phyloP scores from a whole-genome alignment of 2,113 vertebrate species.

The Phylloscopus trochiloides region DNA sequence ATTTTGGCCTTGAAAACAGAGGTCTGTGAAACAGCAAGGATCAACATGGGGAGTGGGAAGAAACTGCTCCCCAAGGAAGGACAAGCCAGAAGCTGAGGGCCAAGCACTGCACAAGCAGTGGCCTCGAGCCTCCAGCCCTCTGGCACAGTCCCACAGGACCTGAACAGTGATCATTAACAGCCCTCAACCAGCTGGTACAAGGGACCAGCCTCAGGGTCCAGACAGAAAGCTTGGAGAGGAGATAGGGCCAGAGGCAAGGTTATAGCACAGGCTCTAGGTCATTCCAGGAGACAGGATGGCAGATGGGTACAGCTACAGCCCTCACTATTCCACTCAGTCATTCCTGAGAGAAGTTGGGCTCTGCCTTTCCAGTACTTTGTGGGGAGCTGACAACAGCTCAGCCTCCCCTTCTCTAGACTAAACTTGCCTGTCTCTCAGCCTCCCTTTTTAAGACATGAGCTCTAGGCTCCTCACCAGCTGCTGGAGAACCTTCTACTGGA shows the following conservation, averaged over 20 bases:
- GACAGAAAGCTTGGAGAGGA: not conserved
- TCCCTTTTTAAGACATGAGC: not conserved
- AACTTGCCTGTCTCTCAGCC: not conserved
- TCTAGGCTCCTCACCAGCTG: not conserved
- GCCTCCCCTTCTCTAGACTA: not conserved
- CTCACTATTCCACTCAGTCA: not conserved
- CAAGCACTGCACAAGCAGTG: not conserved
- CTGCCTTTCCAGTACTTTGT: not conserved
- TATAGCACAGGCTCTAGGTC: not conserved
- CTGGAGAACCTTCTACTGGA: not conserved
- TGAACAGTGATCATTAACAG: not conserved
- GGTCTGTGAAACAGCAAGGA: not conserved
- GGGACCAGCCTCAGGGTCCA: not conserved
- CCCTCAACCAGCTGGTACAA: not conserved
- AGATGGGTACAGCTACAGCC: not conserved
- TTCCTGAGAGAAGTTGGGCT: not conserved
- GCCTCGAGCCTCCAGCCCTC: not conserved
- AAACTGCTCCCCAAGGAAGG: not conserved
- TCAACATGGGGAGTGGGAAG: not conserved
- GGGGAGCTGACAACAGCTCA: not conserved
- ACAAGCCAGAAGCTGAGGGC: not conserved
- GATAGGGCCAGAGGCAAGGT: not conserved
- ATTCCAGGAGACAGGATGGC: not conserved
- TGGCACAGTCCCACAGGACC: not conserved
- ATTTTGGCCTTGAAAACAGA: not conserved